Evolutionary conservation across 2,888 invertebrate species (phyloP).

Genomic region (Meiosimyza decipiens): DNA sequence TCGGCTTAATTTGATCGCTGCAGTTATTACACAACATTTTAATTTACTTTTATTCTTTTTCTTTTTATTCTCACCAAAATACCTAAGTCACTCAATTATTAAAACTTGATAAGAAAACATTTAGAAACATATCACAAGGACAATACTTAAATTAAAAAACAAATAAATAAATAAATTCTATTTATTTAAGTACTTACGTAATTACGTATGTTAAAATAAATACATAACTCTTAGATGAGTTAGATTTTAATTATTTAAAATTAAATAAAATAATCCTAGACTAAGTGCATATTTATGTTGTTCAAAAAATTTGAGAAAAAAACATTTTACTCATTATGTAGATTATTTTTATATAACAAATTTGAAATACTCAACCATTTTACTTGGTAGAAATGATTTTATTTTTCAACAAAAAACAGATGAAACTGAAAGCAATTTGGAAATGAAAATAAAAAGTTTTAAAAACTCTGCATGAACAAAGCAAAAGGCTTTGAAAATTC

Average conservation of each 20-base stretch:
- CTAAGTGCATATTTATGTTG: neutral
- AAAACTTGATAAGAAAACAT: conserved; percentile 52
- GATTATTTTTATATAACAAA: conserved; percentile 19
- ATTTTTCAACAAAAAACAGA: conserved; percentile 54
- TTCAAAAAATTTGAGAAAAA: too few relatives aligned
- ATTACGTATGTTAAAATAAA: conserved; percentile 31
- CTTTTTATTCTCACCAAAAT: too few relatives aligned
- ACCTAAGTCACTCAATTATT: conserved; percentile 52
- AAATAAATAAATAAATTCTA: conserved; percentile 42
- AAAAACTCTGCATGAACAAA: conserved; percentile 25
- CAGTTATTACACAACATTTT: too few relatives aligned
- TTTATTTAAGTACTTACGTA: conserved; percentile 44
- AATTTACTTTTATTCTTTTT: too few relatives aligned
- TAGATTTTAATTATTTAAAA: conserved; percentile 28
- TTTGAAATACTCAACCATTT: too few relatives aligned
- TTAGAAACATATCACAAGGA: conserved; percentile 67
- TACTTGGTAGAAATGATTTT: too few relatives aligned
- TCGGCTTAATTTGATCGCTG: too few relatives aligned
- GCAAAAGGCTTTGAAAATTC: conserved; percentile 42
- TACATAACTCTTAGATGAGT: conserved; percentile 38
- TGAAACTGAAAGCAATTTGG: conserved; percentile 59
- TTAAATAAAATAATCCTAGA: conserved; percentile 36
- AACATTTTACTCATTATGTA: too few relatives aligned
- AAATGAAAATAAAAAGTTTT: conserved; percentile 28
- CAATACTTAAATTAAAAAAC: conserved; percentile 63